Percentiles rank a stretch among this genome's conserved stretches.
phyloP scores from a whole-genome alignment of 1,140 invertebrate species.

The Sesamia nonagrioides region DNA sequence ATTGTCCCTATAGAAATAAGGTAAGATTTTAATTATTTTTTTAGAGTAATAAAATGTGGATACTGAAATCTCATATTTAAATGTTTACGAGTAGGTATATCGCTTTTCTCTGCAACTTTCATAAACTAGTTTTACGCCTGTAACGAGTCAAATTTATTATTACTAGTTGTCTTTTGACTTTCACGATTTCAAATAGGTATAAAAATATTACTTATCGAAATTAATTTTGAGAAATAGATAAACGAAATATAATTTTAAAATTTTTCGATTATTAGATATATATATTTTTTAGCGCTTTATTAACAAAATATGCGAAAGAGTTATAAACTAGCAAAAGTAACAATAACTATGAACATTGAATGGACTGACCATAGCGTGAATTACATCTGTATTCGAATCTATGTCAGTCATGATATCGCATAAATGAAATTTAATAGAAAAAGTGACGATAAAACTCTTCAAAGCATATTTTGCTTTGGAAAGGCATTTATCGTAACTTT shows the following conservation, averaged over 20 bases:
- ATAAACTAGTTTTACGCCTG: no score
- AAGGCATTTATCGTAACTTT: not conserved
- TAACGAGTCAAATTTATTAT: no score
- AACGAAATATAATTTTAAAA: no score
- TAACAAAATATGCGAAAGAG: no score
- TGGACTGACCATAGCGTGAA: slow-evolving; percentile 18
- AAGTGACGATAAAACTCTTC: not conserved
- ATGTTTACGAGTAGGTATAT: no score
- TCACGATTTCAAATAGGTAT: no score
- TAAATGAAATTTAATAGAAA: slow-evolving; percentile 26
- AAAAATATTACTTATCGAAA: no score
- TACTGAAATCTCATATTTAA: no score
- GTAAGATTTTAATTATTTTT: slow-evolving; percentile 1
- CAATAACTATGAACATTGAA: slow-evolving; percentile 6
- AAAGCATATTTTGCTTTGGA: not conserved
- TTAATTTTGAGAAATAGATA: no score
- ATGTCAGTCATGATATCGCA: slow-evolving; percentile 5
- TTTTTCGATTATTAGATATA: no score
- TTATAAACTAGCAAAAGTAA: slow-evolving; percentile 2
- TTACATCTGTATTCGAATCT: not conserved
- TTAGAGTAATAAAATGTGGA: not conserved
- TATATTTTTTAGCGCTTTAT: not conserved
- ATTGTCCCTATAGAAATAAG: not conserved
- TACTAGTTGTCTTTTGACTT: no score
- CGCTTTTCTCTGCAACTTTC: not conserved